Conservation (phyloP, 2,888 invertebrate genomes). For the Phorcus lineatus region DNA sequence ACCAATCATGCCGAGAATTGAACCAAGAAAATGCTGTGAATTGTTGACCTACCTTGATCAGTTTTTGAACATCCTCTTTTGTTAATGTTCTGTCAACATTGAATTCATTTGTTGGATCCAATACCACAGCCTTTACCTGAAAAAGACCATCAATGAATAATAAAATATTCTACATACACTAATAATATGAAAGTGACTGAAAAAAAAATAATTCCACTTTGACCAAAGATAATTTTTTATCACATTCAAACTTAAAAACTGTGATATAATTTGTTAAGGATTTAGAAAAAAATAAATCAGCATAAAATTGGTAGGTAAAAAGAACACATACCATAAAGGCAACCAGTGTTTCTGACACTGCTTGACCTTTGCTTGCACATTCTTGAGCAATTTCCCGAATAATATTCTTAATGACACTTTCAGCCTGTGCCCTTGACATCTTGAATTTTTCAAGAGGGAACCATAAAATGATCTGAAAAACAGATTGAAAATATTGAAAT, state of each 20-base stretch:
- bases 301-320: no score
- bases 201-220: no score
- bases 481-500: constrained; percentile 32
- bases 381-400: constrained; percentile 76
- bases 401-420: constrained; percentile 76
- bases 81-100: constrained; percentile 76
- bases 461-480: neutral
- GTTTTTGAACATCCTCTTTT: constrained; percentile 76
- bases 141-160: constrained; percentile 6
- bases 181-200: no score
- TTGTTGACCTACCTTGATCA: constrained; percentile 69
- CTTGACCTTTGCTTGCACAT: constrained; percentile 75
- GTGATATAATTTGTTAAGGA: no score
- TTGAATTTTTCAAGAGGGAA: neutral
- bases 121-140: constrained; percentile 75
- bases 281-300: no score
- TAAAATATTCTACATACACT: no score
- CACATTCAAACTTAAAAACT: no score
- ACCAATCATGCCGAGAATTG: neutral
- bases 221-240: no score
- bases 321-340: constrained; percentile 74
- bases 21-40: no score
- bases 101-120: constrained; percentile 76
- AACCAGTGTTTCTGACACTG: constrained; percentile 76
- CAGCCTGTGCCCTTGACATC: constrained; percentile 75